Evolutionary conservation across 2,797 vertebrate genomes (phyloP), one percentile per base, ranked within the genome.

Genomic region (Distichodus sexfasciatus): DNA sequence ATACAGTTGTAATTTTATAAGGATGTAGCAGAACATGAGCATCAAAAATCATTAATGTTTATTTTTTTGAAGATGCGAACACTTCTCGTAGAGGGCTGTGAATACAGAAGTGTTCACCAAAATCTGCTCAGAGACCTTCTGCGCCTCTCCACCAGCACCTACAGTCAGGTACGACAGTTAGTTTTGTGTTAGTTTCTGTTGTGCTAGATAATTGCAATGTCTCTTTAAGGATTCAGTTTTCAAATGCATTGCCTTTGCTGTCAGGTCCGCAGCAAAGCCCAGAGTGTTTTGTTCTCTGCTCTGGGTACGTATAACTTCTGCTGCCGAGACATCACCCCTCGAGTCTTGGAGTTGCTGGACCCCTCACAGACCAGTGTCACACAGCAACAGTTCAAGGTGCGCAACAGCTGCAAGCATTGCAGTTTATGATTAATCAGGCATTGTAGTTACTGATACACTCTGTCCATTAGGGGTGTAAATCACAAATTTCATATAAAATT

Each of bases 381-480:
- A n/a, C 93, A 96, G 53, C 94, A 97, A 78, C 95, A 97, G 80
- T 95, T 98, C 76, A 99, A 98, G 94, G 96, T 97, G 11, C 35
- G 41, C 7, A 15, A 36, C 46, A 33, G 15, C 17, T 14, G 19
- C 24, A 6, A 21, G 7, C 4, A 35, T 35, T 35, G 4, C 4
- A 35, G 31, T 4, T 35, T 35, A 10, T 35, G 4, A 4, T 35
- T 35, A 35, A 35, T 4, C 10, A 35, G 4, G 4, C 4, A 6
- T 11, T 5, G 10, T 47, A 1, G 11, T 12, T 47, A 6, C 9
- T 4, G n/a, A n/a, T n/a, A n/a, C 46, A n/a, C 26, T 1, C 1
- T 51, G n/a, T n/a, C 14, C 15, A 28, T 51, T 9, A 36, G 31
- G 35, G 9, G 11, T 12, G 31, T 21, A 7, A 8, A 19, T 35